Conservation (phyloP, 2,113 vertebrate species). For the Furnarius figulus region DNA sequence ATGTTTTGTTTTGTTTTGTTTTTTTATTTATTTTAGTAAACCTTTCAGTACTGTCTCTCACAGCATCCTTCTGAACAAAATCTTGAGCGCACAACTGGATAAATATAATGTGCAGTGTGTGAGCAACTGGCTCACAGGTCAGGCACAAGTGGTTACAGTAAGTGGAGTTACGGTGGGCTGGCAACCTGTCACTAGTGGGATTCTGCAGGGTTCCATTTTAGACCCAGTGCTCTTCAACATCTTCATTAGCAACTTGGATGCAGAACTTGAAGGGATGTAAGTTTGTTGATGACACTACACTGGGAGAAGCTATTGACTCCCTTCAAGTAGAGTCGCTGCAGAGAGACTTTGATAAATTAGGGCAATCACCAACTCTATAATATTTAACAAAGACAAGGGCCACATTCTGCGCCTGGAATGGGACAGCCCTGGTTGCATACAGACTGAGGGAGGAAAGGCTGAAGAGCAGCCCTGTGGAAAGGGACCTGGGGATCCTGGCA, state of each 20-base stretch:
- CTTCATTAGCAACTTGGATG: neutral
- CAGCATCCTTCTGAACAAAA: too few relatives aligned
- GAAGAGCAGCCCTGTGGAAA: neutral
- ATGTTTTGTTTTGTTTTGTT: neutral
- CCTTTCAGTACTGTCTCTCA: neutral
- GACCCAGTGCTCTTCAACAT: neutral
- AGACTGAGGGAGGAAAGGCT: neutral
- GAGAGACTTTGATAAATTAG: neutral
- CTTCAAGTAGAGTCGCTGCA: neutral
- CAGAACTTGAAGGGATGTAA: neutral
- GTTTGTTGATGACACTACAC: neutral
- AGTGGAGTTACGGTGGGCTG: neutral
- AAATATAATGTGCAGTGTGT: neutral
- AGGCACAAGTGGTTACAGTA: neutral
- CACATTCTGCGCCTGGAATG: neutral
- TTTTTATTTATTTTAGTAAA: neutral
- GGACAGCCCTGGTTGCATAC: neutral
- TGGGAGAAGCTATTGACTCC: neutral
- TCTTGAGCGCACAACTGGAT: neutral
- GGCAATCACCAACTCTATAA: neutral
- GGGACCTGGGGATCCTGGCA: neutral
- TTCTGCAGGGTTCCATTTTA: neutral
- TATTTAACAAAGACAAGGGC: neutral
- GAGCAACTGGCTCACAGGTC: rapidly evolving
- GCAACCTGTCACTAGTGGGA: neutral